These are phyloP conservation scores for Jaculus jaculus DNA, from an alignment of 2,113 vertebrate species.

Conservation along the genomic window DNA sequence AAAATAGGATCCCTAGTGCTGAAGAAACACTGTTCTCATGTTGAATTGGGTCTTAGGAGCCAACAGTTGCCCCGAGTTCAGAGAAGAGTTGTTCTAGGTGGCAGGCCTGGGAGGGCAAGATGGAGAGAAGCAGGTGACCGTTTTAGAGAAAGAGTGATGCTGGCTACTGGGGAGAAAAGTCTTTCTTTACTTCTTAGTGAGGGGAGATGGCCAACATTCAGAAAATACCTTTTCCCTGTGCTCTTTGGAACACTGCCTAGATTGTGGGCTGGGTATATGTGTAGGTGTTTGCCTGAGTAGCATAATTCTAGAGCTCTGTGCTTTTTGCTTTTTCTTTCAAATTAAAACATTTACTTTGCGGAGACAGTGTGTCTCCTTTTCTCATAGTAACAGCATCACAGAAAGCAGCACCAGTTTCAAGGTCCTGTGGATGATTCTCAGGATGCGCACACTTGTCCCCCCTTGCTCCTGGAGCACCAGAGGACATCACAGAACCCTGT, in stretches of 20 bases:
- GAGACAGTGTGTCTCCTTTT: conserved; percentile 58
- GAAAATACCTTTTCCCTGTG: background rate
- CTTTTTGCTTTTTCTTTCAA: background rate
- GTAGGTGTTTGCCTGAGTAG: conserved; percentile 56
- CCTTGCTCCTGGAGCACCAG: background rate
- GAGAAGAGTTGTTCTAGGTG: conserved; percentile 13
- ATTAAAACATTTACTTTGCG: conserved; percentile 26
- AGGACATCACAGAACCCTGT: background rate
- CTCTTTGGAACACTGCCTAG: background rate
- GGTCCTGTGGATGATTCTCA: background rate
- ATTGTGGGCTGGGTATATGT: background rate
- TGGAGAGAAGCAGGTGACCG: background rate
- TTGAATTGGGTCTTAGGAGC: conserved; percentile 51
- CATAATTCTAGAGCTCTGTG: conserved; percentile 42
- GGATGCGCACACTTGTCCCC: background rate
- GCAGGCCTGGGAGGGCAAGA: background rate
- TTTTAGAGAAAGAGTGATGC: background rate
- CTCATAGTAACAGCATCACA: background rate
- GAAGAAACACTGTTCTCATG: background rate
- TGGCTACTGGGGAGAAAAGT: background rate
- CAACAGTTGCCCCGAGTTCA: background rate
- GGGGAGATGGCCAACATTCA: background rate
- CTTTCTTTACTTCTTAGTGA: background rate
- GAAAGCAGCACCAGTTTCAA: background rate
- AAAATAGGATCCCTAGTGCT: conserved; percentile 44